These are phyloP conservation scores for Sebastes itinus DNA, from an alignment of 2,797 vertebrate genomes.

Conservation along the genomic window DNA sequence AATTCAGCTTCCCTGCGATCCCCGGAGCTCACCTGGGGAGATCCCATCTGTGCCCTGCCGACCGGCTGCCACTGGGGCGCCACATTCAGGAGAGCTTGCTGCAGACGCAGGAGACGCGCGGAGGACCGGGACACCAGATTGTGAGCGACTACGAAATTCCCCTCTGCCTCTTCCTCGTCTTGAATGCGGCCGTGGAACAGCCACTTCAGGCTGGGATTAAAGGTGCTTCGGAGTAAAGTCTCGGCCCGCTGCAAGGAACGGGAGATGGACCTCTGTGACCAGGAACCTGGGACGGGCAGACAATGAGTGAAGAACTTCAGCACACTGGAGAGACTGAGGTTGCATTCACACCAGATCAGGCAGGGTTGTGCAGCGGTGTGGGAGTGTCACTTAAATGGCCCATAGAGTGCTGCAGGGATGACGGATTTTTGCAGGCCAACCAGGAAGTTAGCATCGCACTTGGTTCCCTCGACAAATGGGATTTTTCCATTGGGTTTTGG, in stretches of 20 bases:
- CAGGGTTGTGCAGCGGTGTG: no score
- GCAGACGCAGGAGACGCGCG: slow-evolving; percentile 63
- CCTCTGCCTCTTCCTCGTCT: slow-evolving; percentile 62
- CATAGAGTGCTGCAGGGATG: no score
- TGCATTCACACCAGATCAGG: no score
- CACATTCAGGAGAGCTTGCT: slow-evolving; percentile 66
- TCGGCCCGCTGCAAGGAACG: slow-evolving; percentile 71
- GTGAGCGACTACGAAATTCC: slow-evolving; percentile 60
- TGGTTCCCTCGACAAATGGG: no score
- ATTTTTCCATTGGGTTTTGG: no score
- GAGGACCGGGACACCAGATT: slow-evolving; percentile 73
- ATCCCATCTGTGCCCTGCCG: not conserved
- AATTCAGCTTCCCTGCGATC: not conserved
- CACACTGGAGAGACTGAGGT: not conserved
- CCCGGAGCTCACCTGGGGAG: slow-evolving; percentile 34
- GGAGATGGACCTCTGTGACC: slow-evolving; percentile 63
- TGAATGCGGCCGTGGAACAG: slow-evolving; percentile 49
- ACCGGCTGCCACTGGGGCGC: slow-evolving; percentile 65
- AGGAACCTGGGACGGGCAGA: slow-evolving; percentile 35
- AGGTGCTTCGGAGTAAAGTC: slow-evolving; percentile 56
- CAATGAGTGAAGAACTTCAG: not conserved
- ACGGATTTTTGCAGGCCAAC: no score
- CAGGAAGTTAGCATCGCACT: no score
- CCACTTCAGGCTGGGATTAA: slow-evolving; percentile 74
- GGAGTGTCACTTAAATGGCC: no score